Base-by-base conservation (phyloP, 2,888 invertebrate genomes). In the Stegophylla sp. region DNA sequence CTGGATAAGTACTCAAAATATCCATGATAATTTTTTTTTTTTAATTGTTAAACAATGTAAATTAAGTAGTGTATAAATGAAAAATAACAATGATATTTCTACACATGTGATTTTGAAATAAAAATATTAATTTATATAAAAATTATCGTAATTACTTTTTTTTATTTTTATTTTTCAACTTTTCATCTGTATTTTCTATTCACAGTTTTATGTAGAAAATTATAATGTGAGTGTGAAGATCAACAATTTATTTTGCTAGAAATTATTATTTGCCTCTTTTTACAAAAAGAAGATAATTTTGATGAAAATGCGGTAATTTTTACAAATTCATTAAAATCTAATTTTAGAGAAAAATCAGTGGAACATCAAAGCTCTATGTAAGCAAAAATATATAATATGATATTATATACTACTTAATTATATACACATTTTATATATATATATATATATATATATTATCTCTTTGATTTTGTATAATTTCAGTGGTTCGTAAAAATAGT, bases 381-480 rank as follows among this genome's bases (percentile, higher is more conserved):
- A 9, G 20, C 12, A 12, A 20, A n/a, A 20, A 23, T 23, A 12
- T 56, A 20, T 20, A 17, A 5, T 20, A 53, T 53, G 5, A 9
- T 53, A n/a, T 53, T 20, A 13, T 15, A 45, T 2, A 45, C 45
- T 13, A 45, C 45, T 13, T 45, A 45, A 13, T 45, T 45, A 12
- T 45, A 43, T 43, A 43, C 10, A 43, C 10, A 43, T 43, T 9
- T 43, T 43, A 43, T 43, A 43, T 43, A 43, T 43, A 10, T 43
- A 53, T 53, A 17, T 9, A 53, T 61, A 45, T 26, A n/a, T 72
- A 15, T 26, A 48, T 34, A 20, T 56, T n/a, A 2, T 2, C 23
- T 13, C 20, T 63, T 34, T 7, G 43, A 43, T 73, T 73, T 73
- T 73, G 45, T 73, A 45, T 10, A 41, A 43, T n/a, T n/a, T n/a